Percentiles rank a stretch among this genome's conserved stretches.
Evolutionary conservation across 2,113 vertebrate species (phyloP).

Genomic region (Galbula dea): DNA sequence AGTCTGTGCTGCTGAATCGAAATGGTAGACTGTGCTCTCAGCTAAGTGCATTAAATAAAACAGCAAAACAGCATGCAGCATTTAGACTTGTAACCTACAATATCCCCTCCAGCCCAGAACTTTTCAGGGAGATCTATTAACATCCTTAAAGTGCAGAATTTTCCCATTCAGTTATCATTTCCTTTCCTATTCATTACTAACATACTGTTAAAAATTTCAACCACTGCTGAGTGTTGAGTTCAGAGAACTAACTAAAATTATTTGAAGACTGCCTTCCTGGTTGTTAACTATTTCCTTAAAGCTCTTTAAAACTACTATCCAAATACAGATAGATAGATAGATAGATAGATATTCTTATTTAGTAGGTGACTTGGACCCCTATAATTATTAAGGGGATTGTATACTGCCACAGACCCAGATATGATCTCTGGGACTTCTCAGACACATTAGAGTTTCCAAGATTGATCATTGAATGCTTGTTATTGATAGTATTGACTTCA

Average conservation of each 20-base stretch:
- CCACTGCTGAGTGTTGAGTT: background rate
- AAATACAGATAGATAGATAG: background rate
- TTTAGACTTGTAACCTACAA: background rate
- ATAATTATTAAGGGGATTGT: background rate
- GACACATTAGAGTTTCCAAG: background rate
- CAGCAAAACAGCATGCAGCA: constrained; percentile 12
- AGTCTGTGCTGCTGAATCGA: background rate
- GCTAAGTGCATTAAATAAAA: constrained; percentile 26
- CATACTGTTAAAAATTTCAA: constrained; percentile 4
- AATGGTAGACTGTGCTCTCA: background rate
- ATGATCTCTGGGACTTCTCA: background rate
- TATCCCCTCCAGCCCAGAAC: background rate
- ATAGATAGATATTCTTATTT: background rate
- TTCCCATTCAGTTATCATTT: constrained; percentile 4
- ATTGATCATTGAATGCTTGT: background rate
- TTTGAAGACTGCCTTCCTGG: background rate
- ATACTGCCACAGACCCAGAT: background rate
- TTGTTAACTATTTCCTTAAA: background rate
- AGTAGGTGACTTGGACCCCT: background rate
- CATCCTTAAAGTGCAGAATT: background rate
- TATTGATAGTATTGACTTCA: background rate
- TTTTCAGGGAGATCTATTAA: constrained; percentile 21
- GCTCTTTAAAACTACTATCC: background rate
- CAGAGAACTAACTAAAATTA: background rate
- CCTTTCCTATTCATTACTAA: background rate